These are phyloP conservation scores for Oncopodura yosiiana DNA, from an alignment of 1,140 invertebrate species.

Conservation along the genomic window DNA sequence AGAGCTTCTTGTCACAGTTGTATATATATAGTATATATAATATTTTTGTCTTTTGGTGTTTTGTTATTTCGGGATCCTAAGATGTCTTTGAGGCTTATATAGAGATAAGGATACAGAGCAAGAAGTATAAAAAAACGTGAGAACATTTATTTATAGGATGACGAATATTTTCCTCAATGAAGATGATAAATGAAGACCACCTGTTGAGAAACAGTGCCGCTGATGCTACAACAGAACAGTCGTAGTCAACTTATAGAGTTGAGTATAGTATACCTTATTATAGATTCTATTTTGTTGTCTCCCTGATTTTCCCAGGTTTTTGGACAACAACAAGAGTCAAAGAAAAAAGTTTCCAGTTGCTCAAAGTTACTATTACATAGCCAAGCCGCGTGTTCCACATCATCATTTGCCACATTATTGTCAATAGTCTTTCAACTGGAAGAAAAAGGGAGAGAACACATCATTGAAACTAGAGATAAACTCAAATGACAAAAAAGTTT, in stretches of 20 bases:
- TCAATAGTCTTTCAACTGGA: conserved; percentile 18
- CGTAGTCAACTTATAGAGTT: background rate
- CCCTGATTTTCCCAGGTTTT: conserved; percentile 31
- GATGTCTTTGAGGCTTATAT: too few species aligned
- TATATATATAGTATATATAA: too few species aligned
- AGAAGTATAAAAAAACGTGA: conserved; percentile 27
- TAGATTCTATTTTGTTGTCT: conserved; percentile 32
- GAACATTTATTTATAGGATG: conserved; percentile 33
- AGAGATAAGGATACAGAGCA: conserved; percentile 1
- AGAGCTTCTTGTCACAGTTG: too few species aligned
- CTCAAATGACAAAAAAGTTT: too few species aligned
- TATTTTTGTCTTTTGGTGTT: too few species aligned
- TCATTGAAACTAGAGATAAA: too few species aligned
- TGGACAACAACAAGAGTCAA: too few species aligned
- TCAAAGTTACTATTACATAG: too few species aligned
- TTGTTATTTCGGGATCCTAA: too few species aligned
- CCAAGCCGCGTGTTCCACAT: conserved; percentile 31
- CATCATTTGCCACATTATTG: conserved; percentile 34
- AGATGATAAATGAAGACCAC: conserved; percentile 36
- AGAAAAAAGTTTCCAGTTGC: too few species aligned
- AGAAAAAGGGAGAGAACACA: conserved; percentile 20
- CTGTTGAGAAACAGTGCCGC: conserved; percentile 33
- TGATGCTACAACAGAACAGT: too few species aligned
- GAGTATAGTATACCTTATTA: background rate
- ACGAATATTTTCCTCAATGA: conserved; percentile 33